Evolutionary conservation across 2,888 invertebrate species (phyloP).

Genomic region (Rhagonycha fulva): DNA sequence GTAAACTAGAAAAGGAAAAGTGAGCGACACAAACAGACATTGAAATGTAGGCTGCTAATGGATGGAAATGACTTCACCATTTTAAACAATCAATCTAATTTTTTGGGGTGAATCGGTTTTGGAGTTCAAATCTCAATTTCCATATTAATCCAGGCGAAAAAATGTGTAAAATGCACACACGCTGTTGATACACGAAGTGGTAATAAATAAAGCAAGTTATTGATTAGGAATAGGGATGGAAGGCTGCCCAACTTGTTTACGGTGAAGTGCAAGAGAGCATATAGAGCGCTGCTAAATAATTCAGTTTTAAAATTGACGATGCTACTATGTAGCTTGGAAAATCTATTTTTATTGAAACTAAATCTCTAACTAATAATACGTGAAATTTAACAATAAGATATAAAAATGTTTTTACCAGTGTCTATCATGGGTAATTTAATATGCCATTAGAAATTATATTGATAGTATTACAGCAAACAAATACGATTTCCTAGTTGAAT

Average conservation of each 20-base stretch:
- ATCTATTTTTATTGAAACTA: background rate
- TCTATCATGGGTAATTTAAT: background rate
- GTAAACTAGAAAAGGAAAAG: too few relatives aligned
- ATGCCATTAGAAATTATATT: background rate
- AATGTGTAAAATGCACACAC: background rate
- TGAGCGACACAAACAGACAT: too few relatives aligned
- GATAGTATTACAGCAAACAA: slow-evolving; percentile 1
- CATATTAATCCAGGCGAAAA: too few relatives aligned
- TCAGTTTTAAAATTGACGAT: background rate
- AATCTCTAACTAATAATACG: background rate
- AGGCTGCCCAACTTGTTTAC: background rate
- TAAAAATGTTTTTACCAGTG: background rate
- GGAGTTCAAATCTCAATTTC: too few relatives aligned
- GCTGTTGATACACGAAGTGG: background rate
- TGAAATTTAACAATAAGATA: background rate
- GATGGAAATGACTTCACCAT: too few relatives aligned
- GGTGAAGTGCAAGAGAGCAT: background rate
- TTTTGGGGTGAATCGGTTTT: too few relatives aligned
- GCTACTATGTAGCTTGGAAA: background rate
- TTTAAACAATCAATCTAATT: too few relatives aligned
- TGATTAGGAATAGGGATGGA: background rate
- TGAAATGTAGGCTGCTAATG: too few relatives aligned
- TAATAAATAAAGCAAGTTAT: background rate
- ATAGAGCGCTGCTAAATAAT: background rate
- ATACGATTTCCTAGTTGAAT: slow-evolving; percentile 1